Evolutionary conservation across 2,113 vertebrate species (phyloP), one percentile per base, ranked within the genome.

Genomic region (Stictonetta naevosa): DNA sequence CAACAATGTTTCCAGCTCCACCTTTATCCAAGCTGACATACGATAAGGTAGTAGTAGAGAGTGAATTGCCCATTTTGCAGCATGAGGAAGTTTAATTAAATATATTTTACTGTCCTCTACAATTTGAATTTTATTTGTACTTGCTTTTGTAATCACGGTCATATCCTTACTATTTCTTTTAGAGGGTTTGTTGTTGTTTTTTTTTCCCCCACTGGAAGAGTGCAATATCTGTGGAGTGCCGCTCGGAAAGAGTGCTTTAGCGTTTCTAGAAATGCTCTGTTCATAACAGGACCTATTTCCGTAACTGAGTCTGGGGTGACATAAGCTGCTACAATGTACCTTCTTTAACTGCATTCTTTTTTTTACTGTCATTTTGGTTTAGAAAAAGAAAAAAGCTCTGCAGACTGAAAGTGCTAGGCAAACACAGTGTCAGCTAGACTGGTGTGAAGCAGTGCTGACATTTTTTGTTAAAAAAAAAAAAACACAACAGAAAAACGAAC

Each of bases 401-500:
- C 12, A 52, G 12, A 50, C 79, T 96, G 90, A 94, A 94, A 69
- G 48, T 31, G 38, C 90, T n/a, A 2, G 68, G 75, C 53, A 80
- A 90, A 88, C 3, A 63, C 97, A 62, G 20, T 0, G 59, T 96
- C 95, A 97, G 96, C 95, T 62, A 26, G 28, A 52, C 46, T 42
- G 88, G 25, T 19, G 23, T 16, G 29, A 46, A 87, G 78, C 29
- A 0, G 16, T n/a, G 93, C 95, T 96, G 91, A 92, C 90, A 87
- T 90, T 86, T 96, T 93, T 60, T 90, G 44, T 94, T 89, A 53
- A 23, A 92, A 92, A 92, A 50, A 14, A 46, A 10, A 21, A 48
- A 14, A 46, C 74, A 21, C 10, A 9, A 48, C 46, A n/a, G 11
- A 0, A 68, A 25, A 13, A 52, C 13, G 23, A 83, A 93, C 92